Evolutionary conservation across 2,113 vertebrate species (phyloP).

Genomic region (Mustela lutreola): DNA sequence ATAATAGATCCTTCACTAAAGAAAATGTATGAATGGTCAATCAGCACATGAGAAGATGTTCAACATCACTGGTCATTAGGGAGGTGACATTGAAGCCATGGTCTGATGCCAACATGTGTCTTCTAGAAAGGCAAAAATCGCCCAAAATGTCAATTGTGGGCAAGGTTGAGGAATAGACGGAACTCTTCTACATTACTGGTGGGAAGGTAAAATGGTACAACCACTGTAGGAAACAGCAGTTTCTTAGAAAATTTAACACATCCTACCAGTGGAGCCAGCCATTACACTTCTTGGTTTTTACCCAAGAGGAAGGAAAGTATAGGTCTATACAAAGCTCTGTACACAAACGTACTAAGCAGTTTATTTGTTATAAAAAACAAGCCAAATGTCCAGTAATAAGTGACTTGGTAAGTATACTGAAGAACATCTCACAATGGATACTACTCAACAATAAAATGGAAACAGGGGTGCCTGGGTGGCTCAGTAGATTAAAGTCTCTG

Average conservation of each 20-base stretch:
- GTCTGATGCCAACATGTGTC: accelerated
- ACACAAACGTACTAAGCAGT: not conserved
- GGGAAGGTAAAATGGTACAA: not conserved
- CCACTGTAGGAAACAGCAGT: not conserved
- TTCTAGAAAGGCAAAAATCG: not conserved
- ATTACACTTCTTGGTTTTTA: not conserved
- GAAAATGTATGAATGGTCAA: not conserved
- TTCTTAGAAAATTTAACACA: not conserved
- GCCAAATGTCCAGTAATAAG: not conserved
- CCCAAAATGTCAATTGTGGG: not conserved
- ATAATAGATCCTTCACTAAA: not conserved
- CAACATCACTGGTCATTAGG: not conserved
- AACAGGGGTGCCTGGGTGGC: too few relatives aligned
- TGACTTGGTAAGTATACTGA: too few relatives aligned
- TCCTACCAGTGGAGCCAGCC: not conserved
- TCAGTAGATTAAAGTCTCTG: too few relatives aligned
- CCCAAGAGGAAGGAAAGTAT: not conserved
- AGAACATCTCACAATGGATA: too few relatives aligned
- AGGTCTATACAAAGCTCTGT: not conserved
- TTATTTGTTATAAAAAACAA: not conserved
- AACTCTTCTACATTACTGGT: accelerated
- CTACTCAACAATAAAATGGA: not conserved
- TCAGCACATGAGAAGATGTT: not conserved
- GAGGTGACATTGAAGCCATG: not conserved
- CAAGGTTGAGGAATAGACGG: not conserved